These are phyloP conservation scores for Trissoscelio sp. DNA, from an alignment of 2,888 invertebrate genomes.

Conservation along the genomic window DNA sequence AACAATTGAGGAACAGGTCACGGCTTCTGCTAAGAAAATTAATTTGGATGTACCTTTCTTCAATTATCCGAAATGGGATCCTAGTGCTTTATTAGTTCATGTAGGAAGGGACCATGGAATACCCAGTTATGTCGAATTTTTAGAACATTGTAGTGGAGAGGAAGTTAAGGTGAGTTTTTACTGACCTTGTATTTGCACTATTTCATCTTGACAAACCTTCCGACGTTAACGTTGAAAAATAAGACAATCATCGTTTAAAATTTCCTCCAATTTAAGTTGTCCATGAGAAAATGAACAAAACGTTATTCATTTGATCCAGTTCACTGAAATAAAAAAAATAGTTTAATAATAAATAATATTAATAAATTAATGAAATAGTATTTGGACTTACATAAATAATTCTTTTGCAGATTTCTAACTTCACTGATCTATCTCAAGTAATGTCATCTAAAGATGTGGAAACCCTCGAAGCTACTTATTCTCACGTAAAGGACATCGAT, in stretches of 20 bases:
- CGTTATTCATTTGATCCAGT: too few species aligned
- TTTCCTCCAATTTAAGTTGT: too few species aligned
- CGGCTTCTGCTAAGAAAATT: conserved; percentile 87
- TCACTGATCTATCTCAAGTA: conserved; percentile 73
- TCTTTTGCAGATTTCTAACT: conserved; percentile 72
- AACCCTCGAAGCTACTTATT: conserved; percentile 79
- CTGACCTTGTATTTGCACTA: too few species aligned
- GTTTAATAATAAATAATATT: too few species aligned
- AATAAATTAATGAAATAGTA: too few species aligned
- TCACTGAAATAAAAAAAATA: too few species aligned
- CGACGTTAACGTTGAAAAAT: too few species aligned
- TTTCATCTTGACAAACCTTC: too few species aligned
- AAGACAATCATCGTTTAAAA: too few species aligned
- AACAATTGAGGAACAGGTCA: conserved; percentile 86
- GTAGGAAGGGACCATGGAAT: conserved; percentile 92
- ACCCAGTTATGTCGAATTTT: conserved; percentile 88
- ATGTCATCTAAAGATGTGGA: conserved; percentile 73
- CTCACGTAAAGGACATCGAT: conserved; percentile 91
- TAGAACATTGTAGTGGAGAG: conserved; percentile 85
- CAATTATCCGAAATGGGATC: conserved; percentile 79
- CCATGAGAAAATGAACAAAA: too few species aligned
- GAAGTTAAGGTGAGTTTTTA: conserved; percentile 65
- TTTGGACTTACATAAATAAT: too few species aligned
- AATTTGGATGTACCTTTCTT: conserved; percentile 84
- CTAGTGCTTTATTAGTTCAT: conserved; percentile 85